These are phyloP conservation scores for Saxidomus purpurata DNA, from an alignment of 1,140 invertebrate genomes.

Conservation along the genomic window DNA sequence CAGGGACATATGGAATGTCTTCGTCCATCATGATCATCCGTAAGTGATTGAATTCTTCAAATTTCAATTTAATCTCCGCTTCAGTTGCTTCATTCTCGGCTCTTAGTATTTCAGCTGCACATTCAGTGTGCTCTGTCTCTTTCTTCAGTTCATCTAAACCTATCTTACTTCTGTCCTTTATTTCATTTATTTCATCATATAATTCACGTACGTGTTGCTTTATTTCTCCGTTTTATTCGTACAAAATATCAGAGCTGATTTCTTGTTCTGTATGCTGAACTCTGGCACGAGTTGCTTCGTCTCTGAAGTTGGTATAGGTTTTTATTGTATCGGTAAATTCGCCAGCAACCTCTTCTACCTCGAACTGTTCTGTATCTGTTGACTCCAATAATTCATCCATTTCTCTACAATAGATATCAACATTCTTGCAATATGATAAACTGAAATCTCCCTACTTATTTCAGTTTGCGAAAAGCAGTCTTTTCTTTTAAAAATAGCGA, in stretches of 20 bases:
- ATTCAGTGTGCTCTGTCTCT: background rate
- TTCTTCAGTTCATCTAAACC: background rate
- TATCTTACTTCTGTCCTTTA: background rate
- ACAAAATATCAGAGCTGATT: background rate
- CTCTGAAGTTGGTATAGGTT: background rate
- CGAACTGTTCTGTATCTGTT: background rate
- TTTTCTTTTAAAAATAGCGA: no score
- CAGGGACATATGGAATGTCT: background rate
- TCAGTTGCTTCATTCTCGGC: background rate
- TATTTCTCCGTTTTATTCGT: background rate
- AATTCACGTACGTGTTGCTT: background rate
- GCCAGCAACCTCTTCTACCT: background rate
- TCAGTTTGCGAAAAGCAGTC: no score
- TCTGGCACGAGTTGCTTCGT: background rate
- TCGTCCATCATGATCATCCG: background rate
- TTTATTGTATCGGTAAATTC: background rate
- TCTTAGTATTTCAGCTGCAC: background rate
- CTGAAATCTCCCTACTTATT: no score
- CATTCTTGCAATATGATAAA: no score
- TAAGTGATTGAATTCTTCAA: background rate
- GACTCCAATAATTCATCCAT: background rate
- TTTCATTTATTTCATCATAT: background rate
- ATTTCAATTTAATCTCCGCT: background rate
- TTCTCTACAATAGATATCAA: background rate
- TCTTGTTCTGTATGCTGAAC: background rate